Percentiles rank a stretch among this genome's conserved stretches.
Conservation (phyloP, 2,797 vertebrate species). For the Sebastes flavidus region DNA sequence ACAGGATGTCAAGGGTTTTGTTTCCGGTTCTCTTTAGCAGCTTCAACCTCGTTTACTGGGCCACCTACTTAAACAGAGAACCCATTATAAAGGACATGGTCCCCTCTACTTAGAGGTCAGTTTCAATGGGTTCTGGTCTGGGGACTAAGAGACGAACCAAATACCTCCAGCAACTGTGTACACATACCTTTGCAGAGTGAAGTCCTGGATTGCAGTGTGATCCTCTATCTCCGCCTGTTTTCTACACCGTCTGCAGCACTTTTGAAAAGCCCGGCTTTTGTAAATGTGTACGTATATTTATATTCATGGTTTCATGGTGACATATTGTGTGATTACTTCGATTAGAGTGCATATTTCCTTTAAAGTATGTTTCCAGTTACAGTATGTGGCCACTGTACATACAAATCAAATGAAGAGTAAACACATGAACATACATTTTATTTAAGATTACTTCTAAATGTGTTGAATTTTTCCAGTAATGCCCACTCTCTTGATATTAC, state of each 20-base stretch:
- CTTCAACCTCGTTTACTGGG: conserved; percentile 99
- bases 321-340: conserved; percentile 67
- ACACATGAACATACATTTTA: conserved; percentile 43
- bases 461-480: conserved; percentile 51
- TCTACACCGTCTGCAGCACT: conserved; percentile 83
- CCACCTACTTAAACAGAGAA: conserved; percentile 98
- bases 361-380: conserved; percentile 68
- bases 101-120: conserved; percentile 84
- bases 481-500: conserved; percentile 53
- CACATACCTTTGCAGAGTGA: conserved; percentile 79
- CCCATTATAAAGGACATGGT: conserved; percentile 94
- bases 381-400: conserved; percentile 68
- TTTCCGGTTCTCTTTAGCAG: conserved; percentile 96
- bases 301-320: conserved; percentile 73
- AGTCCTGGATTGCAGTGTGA: conserved; percentile 76
- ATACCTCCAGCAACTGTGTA: conserved; percentile 96
- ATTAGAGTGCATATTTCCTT: conserved; percentile 72
- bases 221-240: conserved; percentile 77
- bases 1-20: conserved; percentile 98
- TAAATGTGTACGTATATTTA: conserved; percentile 82
- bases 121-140: conserved; percentile 72
- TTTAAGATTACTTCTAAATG: conserved; percentile 62
- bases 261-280: conserved; percentile 83
- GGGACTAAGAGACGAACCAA: conserved; percentile 81
- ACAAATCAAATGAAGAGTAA: conserved; percentile 46